These are phyloP conservation scores for Stramonita haemastoma DNA, from an alignment of 2,888 invertebrate species.

Conservation along the genomic window DNA sequence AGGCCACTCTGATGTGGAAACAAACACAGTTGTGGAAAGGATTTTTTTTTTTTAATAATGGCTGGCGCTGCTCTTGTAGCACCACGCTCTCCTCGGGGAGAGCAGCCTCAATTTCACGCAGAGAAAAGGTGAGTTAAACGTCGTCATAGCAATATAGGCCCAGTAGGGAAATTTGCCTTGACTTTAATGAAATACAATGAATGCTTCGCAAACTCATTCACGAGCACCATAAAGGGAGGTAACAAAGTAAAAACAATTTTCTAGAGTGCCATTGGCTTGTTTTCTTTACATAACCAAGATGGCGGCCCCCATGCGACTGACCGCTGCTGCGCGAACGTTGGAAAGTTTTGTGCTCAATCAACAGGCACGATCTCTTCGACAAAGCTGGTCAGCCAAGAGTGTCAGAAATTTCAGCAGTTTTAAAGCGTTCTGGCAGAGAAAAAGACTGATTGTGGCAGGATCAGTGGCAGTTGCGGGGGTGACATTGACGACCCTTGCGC, in stretches of 20 bases:
- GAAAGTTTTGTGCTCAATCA: conserved; percentile 15
- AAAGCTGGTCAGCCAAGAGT: neutral
- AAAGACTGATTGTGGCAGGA: conserved; percentile 33
- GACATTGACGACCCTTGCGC: conserved; percentile 32
- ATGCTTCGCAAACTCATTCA: too few species aligned
- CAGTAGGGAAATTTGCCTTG: too few species aligned
- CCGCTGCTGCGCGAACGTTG: conserved; percentile 44
- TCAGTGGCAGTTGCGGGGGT: conserved; percentile 36
- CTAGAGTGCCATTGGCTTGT: neutral
- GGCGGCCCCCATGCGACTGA: conserved; percentile 56
- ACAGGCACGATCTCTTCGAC: neutral
- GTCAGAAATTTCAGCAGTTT: conserved; percentile 15
- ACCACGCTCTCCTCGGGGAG: too few species aligned
- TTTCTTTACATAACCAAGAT: conserved; percentile 48
- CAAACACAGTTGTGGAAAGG: too few species aligned
- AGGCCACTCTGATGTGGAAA: too few species aligned
- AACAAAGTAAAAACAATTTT: neutral
- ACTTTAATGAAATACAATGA: too few species aligned
- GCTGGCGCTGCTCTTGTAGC: too few species aligned
- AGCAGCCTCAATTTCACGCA: too few species aligned
- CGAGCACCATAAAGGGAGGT: neutral
- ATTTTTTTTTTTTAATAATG: too few species aligned
- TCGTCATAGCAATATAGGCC: too few species aligned
- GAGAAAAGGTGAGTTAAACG: too few species aligned
- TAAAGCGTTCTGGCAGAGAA: conserved; percentile 16